Percentiles rank a stretch among this genome's conserved stretches.
Conservation (phyloP, 1,140 invertebrate genomes). For the Caenorhabditis elegans region DNA sequence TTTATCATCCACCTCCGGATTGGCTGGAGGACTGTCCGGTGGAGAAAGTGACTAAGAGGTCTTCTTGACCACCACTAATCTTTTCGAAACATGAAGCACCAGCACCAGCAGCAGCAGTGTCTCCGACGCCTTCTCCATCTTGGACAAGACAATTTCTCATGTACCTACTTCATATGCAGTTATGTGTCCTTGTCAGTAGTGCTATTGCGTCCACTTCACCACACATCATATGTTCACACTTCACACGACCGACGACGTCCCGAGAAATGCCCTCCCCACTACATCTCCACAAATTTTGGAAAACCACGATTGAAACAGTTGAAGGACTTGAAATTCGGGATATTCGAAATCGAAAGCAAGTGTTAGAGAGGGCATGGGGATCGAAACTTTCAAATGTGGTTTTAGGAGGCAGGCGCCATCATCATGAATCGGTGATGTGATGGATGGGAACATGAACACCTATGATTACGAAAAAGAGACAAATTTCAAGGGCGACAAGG, state of each 20-base stretch:
- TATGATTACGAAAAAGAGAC: slow-evolving; percentile 34
- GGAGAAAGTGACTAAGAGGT: not conserved
- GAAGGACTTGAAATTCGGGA: not conserved
- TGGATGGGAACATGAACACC: slow-evolving; percentile 39
- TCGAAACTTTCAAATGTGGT: slow-evolving; percentile 1
- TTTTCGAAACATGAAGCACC: not conserved
- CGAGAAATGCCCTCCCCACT: not conserved
- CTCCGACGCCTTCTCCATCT: not conserved
- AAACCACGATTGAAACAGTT: slow-evolving; percentile 32
- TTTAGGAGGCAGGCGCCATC: not conserved
- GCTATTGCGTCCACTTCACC: slow-evolving; percentile 28
- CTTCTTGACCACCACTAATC: slow-evolving; percentile 27
- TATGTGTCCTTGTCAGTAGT: slow-evolving; percentile 33
- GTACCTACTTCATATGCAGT: slow-evolving; percentile 33
- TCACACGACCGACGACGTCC: slow-evolving; percentile 7
- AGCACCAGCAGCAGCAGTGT: not conserved
- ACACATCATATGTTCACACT: slow-evolving; percentile 32
- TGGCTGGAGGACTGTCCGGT: slow-evolving; percentile 17
- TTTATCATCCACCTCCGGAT: slow-evolving; percentile 23
- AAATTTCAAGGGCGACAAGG: not conserved
- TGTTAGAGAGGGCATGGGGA: not conserved
- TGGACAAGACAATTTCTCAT: slow-evolving; percentile 15
- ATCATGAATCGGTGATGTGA: slow-evolving; percentile 34
- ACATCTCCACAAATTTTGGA: not conserved
- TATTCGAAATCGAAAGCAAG: not conserved